Evolutionary conservation across 2,113 vertebrate genomes (phyloP), one percentile per base, ranked within the genome.

Genomic region (Alosa alosa): DNA sequence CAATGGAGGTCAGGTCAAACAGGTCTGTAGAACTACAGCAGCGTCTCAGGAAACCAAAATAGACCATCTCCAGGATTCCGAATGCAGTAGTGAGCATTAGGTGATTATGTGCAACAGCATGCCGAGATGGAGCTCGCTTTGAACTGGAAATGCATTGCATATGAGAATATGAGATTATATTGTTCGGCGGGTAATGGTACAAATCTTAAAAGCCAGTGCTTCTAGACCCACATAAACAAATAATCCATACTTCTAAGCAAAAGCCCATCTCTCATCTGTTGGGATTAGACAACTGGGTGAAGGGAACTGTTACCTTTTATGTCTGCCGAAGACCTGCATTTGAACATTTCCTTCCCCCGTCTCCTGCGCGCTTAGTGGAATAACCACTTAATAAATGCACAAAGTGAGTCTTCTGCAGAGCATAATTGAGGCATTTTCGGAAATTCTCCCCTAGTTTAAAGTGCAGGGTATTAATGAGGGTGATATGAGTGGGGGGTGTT

Each of bases 101-200:
- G 92, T 93, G 93, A 95, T 95, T 95, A 95, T 94, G 93, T 93
- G 94, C 94, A 93, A 88, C 93, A 93, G 94, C 92, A 93, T 93
- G 92, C 86, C 81, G 90, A 87, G 84, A 94, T 92, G 92, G 90
- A 93, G 91, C 92, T 86, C 68, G 92, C 94, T 94, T 95, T 95
- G 94, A 95, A 95, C 94, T 93, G 92, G 92, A 94, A 95, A 93
- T 92, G 92, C 45, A 91, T 89, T 93, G 92, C 90, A 91, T 91
- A 91, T 89, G 90, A 93, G 87, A 90, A 88, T 90, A 88, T 88
- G 84, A 45, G 86, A 90, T 90, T 91, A 88, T 85, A 90, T 88
- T 91, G 88, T 92, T 89, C 86, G 86, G 47, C 45, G 22, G 84
- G 88, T 84, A 72, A 83, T 75, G 72, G 81, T 81, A 85, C 92